A percentile compares a stretch with the other conserved stretches of the same genome.
Evolutionary conservation across 2,888 invertebrate species (phyloP).

Genomic region (Agrochola circellaris): DNA sequence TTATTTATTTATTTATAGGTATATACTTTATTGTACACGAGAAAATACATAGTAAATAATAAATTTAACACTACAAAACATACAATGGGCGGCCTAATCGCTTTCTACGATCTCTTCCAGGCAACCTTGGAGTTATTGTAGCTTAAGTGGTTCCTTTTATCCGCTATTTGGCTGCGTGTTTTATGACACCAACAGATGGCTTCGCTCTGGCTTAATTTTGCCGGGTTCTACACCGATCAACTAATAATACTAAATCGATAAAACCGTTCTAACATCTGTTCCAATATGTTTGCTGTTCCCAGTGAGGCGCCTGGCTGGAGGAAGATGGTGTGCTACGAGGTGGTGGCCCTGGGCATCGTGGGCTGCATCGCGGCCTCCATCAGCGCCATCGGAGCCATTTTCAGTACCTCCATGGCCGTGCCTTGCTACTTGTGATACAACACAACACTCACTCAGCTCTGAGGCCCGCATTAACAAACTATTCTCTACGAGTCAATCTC

Average conservation of each 20-base stretch:
- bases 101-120: no score
- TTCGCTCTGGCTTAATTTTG: background rate
- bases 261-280: background rate
- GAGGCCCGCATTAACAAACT: slow-evolving; percentile 9
- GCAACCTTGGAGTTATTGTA: background rate
- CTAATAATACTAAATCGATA: background rate
- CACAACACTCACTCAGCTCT: slow-evolving; percentile 1
- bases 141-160: background rate
- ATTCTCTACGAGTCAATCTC: background rate
- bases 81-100: no score
- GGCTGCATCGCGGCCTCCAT: slow-evolving; percentile 92
- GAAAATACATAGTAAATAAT: no score
- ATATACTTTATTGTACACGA: no score
- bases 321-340: slow-evolving; percentile 91
- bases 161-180: background rate
- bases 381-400: slow-evolving; percentile 91
- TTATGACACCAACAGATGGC: background rate
- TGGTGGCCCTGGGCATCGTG: slow-evolving; percentile 90
- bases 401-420: slow-evolving; percentile 83
- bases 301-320: slow-evolving; percentile 91
- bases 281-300: slow-evolving; percentile 69
- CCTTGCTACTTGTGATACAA: slow-evolving; percentile 82
- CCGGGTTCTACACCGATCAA: background rate
- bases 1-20: no score
- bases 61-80: no score